Evolutionary conservation across 2,888 invertebrate species (phyloP).

Genomic region (Hydriomena furcata): DNA sequence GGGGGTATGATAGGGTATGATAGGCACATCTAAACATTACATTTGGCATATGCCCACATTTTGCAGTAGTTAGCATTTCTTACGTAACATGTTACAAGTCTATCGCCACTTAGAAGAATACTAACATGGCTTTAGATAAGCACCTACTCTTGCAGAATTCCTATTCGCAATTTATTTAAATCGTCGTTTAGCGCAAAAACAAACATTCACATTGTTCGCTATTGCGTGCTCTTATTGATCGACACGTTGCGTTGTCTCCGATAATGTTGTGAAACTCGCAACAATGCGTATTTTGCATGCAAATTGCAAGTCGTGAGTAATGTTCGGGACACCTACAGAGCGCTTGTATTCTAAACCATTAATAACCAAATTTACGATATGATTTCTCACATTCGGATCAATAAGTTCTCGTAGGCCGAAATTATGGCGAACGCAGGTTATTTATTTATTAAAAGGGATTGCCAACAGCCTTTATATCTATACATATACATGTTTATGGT

Average conservation of each 20-base stretch:
- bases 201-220: conserved; percentile 34
- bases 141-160: conserved; percentile 22
- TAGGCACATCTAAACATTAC: too few species aligned
- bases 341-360: conserved; percentile 42
- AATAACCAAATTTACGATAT: conserved; percentile 36
- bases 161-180: conserved; percentile 31
- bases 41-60: too few species aligned
- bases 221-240: conserved; percentile 40
- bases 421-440: conserved; percentile 1
- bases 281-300: conserved; percentile 62
- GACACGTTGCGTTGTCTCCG: conserved; percentile 42
- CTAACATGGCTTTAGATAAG: neutral
- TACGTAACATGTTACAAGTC: too few species aligned
- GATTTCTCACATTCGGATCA: conserved; percentile 24
- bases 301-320: conserved; percentile 52
- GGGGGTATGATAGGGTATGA: too few species aligned
- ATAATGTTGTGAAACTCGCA: conserved; percentile 52
- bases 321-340: conserved; percentile 46
- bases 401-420: conserved; percentile 28
- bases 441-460: too few species aligned
- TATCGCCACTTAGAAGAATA: too few species aligned
- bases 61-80: too few species aligned
- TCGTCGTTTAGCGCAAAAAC: conserved; percentile 36
- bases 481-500: too few species aligned
- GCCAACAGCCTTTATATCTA: too few species aligned